Evolutionary conservation across 2,113 vertebrate species (phyloP), one percentile per base, ranked within the genome.

Genomic region (Gopherus evgoodei): DNA sequence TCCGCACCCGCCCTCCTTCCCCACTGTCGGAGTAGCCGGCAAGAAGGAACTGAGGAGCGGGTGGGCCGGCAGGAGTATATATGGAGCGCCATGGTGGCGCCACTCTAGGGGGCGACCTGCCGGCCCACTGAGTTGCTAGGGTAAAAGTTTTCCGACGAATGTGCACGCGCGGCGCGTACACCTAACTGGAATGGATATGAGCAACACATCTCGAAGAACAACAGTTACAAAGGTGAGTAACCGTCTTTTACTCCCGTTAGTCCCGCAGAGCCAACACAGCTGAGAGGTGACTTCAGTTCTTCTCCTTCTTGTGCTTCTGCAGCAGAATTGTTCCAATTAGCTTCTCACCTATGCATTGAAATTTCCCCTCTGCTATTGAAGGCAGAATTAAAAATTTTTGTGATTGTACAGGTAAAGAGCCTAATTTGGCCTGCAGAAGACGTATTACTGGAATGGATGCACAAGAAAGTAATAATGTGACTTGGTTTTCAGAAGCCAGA

Each of bases 371-470:
- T 1, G 3, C 10, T 47, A 87, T 8, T 86, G 52, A 35, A 50
- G 10, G 16, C 9, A 53, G 65, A 44, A 65, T 53, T 17, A 8
- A 44, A 35, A 52, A 57, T 78, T 49, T 59, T 0, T 5, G 42
- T 22, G 22, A 24, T 4, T 8, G 6, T 75, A 21, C 1, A 2
- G 13, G 19, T 29, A 52, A 1, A 4, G 62, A 27, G 49, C 22
- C 57, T 62, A 35, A 19, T 35, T 13, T 78, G 82, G 44, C 22
- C 44, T 54, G 50, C 16, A 1, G 3, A 16, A 82, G 59, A 42
- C 3, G 62, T 3, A 1, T 12, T 50, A 83, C 54, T 65, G 38
- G 35, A 5, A 52, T 31, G 16, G 47, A 42, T 72, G 11, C 6
- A 29, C 4, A 52, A 65, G 59, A 14, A n/a, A 16, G 24, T 17